Evolutionary conservation across 2,797 vertebrate genomes (phyloP), one percentile per base, ranked within the genome.

Genomic region (Poeciliopsis gracilis): DNA sequence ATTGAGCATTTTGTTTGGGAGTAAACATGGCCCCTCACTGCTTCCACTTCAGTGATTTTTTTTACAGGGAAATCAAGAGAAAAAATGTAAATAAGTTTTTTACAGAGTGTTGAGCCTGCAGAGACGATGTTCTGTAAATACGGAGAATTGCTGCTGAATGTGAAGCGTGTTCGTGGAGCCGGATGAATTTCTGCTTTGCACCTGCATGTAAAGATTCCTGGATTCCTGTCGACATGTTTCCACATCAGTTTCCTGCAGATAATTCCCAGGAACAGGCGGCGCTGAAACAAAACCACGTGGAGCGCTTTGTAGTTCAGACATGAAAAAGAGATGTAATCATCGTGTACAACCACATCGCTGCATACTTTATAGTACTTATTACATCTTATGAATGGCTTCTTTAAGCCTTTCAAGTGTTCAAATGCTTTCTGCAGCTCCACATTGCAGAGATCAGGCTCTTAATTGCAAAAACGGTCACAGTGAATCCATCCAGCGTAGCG

Each of bases 401-500:
- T 66, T 75, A 75, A 84, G 74, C 53, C 53, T 82, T 77, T 86
- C 63, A 77, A 83, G 71, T 75, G 61, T 75, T 78, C 15, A 88
- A 79, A 80, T 43, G 78, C 55, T 53, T 87, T 82, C 20, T 79
- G 33, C 51, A 61, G 47, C 78, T 45, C 73, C 41, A 72, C 79
- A 77, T 63, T 84, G 84, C 85, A 87, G 71, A 76, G 77, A 82
- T 82, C 9, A 12, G 75, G 69, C 33, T 74, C 75, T 78, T 86
- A 89, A 82, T 83, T 80, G 83, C 36, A 73, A 49, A 43, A 71
- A 83, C 85, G 77, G 84, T 82, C 66, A 81, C 77, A 33, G 49
- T 49, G 36, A 61, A 84, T 83, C 75, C 67, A 30, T 81, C 70
- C 55, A 73, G 63, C 28, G 61, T 10, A 16, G 74, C 59, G 46